A percentile compares a stretch with the other conserved stretches of the same genome.
phyloP scores from a whole-genome alignment of 2,797 vertebrate species.

The Urosaurus nigricauda region DNA sequence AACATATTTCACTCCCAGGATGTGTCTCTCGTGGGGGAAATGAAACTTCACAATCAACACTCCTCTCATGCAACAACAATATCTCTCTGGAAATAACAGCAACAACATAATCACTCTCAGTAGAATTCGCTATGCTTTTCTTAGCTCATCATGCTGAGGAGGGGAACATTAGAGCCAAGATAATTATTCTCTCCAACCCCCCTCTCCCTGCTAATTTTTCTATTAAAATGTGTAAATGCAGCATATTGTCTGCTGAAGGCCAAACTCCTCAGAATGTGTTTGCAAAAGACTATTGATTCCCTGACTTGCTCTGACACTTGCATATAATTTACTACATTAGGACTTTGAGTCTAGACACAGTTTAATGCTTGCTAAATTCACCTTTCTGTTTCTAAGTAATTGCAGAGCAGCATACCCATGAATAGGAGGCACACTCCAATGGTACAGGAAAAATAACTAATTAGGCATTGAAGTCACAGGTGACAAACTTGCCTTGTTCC shows the following conservation, averaged over 20 bases:
- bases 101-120: slow-evolving; percentile 10
- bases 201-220: slow-evolving; percentile 29
- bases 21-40: neutral
- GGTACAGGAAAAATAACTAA: slow-evolving; percentile 32
- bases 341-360: slow-evolving; percentile 50
- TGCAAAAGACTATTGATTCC: slow-evolving; percentile 52
- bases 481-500: slow-evolving; percentile 20
- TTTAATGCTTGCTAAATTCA: slow-evolving; percentile 44
- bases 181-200: slow-evolving; percentile 19
- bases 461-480: slow-evolving; percentile 40
- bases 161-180: rapidly evolving
- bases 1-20: neutral
- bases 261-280: slow-evolving; percentile 29
- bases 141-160: neutral
- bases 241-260: slow-evolving; percentile 42
- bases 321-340: slow-evolving; percentile 57
- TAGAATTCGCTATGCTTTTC: neutral
- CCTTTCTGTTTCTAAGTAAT: slow-evolving; percentile 53
- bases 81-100: neutral
- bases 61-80: neutral
- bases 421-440: neutral
- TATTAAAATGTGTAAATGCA: slow-evolving; percentile 18
- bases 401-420: slow-evolving; percentile 11
- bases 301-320: neutral
- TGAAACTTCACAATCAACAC: neutral